These are phyloP conservation scores for Bufo bufo DNA, from an alignment of 2,113 vertebrate species.

Conservation along the genomic window DNA sequence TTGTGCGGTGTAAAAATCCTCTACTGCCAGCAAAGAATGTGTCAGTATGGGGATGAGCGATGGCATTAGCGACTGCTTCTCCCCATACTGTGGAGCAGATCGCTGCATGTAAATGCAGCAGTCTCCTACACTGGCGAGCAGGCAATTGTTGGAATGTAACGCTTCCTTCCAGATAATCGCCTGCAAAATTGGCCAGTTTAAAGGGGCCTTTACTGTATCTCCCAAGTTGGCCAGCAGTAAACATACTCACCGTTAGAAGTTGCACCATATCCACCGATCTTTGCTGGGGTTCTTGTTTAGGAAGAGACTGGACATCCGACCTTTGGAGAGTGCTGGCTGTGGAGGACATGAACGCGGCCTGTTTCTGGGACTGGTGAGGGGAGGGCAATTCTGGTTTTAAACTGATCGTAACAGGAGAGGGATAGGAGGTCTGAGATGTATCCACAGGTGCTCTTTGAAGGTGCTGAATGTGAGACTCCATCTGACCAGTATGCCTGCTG, in stretches of 20 bases:
- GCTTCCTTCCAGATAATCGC: no score
- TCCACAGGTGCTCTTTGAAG: constrained; percentile 80
- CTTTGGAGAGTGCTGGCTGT: constrained; percentile 71
- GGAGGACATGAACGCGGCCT: constrained; percentile 74
- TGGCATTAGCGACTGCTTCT: no score
- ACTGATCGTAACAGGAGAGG: constrained; percentile 80
- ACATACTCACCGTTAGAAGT: constrained; percentile 83
- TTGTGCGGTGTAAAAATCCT: no score
- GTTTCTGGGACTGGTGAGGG: constrained; percentile 71
- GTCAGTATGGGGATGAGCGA: no score
- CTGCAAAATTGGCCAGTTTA: no score
- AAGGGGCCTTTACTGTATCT: no score
- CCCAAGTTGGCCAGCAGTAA: no score
- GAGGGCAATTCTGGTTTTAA: constrained; percentile 82
- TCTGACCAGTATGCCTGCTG: constrained; percentile 75
- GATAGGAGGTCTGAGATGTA: constrained; percentile 81
- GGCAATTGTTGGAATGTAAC: no score
- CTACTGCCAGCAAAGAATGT: no score
- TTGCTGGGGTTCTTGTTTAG: constrained; percentile 82
- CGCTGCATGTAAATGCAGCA: no score
- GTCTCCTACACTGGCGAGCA: no score
- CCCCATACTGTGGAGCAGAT: no score
- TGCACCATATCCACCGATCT: constrained; percentile 93
- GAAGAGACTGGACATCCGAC: constrained; percentile 69
- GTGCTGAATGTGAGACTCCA: constrained; percentile 79